Conservation (phyloP, 2,888 invertebrate genomes). For the Notodonta ziczac region DNA sequence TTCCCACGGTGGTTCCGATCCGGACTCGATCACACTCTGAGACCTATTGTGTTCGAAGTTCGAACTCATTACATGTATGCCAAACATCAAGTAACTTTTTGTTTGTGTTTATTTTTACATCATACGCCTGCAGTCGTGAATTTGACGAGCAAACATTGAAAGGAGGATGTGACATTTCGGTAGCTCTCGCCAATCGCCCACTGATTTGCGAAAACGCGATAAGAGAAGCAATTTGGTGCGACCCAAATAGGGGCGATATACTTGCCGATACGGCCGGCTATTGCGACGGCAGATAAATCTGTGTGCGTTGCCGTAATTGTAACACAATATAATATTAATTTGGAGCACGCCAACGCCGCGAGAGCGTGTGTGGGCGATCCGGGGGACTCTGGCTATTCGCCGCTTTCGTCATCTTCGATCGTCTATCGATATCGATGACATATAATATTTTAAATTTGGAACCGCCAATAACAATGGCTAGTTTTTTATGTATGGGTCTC, state of each 20-base stretch:
- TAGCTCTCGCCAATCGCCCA: constrained; percentile 38
- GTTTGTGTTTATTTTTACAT: neutral
- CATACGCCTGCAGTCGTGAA: constrained; percentile 1
- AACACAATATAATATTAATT: constrained; percentile 69
- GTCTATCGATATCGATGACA: constrained; percentile 44
- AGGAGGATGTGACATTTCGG: constrained; percentile 27
- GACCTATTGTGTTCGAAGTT: constrained; percentile 36
- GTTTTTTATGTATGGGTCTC: constrained; percentile 6
- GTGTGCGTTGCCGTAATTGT: constrained; percentile 61
- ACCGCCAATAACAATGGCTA: neutral
- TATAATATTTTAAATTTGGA: constrained; percentile 15
- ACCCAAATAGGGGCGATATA: constrained; percentile 59
- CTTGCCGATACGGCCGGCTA: constrained; percentile 46
- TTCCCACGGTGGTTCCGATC: constrained; percentile 67
- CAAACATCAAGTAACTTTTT: constrained; percentile 11
- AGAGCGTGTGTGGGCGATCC: constrained; percentile 51
- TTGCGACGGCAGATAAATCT: constrained; percentile 55
- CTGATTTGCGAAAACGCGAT: constrained; percentile 57
- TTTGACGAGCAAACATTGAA: constrained; percentile 21
- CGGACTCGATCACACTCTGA: constrained; percentile 38
- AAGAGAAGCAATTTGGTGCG: constrained; percentile 56
- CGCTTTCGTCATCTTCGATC: constrained; percentile 49
- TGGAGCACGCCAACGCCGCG: constrained; percentile 61
- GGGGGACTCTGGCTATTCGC: constrained; percentile 43
- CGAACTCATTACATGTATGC: constrained; percentile 20